phyloP scores from a whole-genome alignment of 2,888 invertebrate species.

The Microchrysa polita region DNA sequence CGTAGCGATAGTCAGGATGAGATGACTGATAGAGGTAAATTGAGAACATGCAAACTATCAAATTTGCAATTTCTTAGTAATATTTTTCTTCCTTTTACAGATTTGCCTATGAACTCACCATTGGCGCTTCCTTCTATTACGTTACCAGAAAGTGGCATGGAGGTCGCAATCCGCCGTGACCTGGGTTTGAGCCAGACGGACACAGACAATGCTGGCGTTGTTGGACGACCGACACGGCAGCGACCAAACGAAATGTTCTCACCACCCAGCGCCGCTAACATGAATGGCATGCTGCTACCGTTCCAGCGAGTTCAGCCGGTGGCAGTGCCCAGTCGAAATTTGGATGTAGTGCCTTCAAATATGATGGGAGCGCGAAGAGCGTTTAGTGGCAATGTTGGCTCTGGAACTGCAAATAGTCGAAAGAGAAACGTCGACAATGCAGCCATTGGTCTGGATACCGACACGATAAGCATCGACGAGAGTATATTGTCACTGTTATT shows the following conservation, averaged over 20 bases:
- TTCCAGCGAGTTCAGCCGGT: slow-evolving; percentile 65
- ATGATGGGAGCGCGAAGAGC: slow-evolving; percentile 56
- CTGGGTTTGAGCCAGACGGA: slow-evolving; percentile 55
- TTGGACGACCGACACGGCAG: slow-evolving; percentile 22
- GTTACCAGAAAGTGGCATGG: slow-evolving; percentile 62
- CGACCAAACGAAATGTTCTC: slow-evolving; percentile 62
- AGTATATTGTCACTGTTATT: slow-evolving; percentile 90
- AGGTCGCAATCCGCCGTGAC: slow-evolving; percentile 62
- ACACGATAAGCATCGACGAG: slow-evolving; percentile 76
- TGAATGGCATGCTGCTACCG: slow-evolving; percentile 61
- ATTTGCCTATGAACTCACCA: slow-evolving; percentile 52
- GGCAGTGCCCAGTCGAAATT: slow-evolving; percentile 61
- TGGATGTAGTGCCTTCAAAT: slow-evolving; percentile 66
- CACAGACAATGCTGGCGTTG: background rate
- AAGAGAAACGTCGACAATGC: slow-evolving; percentile 63
- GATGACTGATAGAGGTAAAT: slow-evolving; percentile 55
- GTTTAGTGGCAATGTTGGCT: slow-evolving; percentile 50
- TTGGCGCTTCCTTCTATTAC: slow-evolving; percentile 61
- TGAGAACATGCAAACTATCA: no score
- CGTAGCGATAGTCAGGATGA: slow-evolving; percentile 59
- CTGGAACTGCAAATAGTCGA: slow-evolving; percentile 54
- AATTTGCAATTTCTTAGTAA: background rate
- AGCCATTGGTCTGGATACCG: slow-evolving; percentile 64
- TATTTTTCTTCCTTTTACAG: slow-evolving; percentile 19
- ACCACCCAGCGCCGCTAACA: slow-evolving; percentile 56